Base-by-base conservation (phyloP, 2,797 vertebrate species). In the Myotis findleyi region DNA sequence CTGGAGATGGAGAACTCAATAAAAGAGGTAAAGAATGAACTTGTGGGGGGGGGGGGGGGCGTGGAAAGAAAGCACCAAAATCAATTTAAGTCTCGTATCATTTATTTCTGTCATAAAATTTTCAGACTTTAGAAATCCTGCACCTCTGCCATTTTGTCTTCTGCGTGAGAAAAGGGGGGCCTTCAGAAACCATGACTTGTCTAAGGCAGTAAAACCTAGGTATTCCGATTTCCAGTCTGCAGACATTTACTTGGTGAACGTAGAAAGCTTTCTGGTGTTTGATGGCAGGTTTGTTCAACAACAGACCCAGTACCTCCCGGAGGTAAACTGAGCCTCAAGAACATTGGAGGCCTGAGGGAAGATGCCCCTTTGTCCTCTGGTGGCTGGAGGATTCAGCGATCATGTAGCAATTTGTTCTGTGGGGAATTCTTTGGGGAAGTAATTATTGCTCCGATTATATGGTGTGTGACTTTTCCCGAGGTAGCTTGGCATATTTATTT, bases 341-440 rank as follows among this genome's bases (percentile, higher is more conserved):
- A 76, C 75, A 13, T 0, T 10, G 84, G 64, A 73, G 68, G 76
- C 86, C 80, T 89, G 69, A 76, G 72, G 91, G 96, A 69, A 90
- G 94, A 55, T 7, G 13, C 17, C 20, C 53, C 82, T 83, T 36
- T 7, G 33, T 92, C 75, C 92, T 93, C 96, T 72, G 21, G 89
- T 83, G 91, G 41, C 94, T 82, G 30, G 20, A 69, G 89, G 79
- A 90, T 92, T 92, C 92, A 83, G 84, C 6, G 93, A 97, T 95
- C 91, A 2, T 41, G 82, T 93, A 93, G 94, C 93, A 95, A 66
- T 81, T 86, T 87, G 90, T 95, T 92, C 77, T 66, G 18, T 53
- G 87, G 91, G 86, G 92, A 53, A 86, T 57, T 92, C 97, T 87
- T 92, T 6, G 23, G 96, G 92, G 94, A 75, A 95, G 95, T 97